These are phyloP conservation scores for Leptopilina drosophilae DNA, from an alignment of 2,888 invertebrate species.

Conservation along the genomic window DNA sequence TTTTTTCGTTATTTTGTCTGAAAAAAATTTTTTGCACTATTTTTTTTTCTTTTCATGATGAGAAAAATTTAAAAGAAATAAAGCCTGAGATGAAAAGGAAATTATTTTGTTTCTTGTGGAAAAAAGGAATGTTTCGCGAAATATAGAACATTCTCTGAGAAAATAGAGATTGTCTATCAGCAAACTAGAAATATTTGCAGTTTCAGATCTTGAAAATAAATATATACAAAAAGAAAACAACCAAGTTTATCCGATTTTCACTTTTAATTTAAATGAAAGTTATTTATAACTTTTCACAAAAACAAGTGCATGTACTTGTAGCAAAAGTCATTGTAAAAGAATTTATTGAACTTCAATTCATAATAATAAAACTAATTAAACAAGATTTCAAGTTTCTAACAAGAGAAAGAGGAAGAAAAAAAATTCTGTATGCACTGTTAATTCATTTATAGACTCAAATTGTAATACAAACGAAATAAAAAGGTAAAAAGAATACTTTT, in stretches of 20 bases:
- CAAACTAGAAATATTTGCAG: neutral
- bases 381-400: too few relatives aligned
- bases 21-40: too few relatives aligned
- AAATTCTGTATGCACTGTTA: too few relatives aligned
- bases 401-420: too few relatives aligned
- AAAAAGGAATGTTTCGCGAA: neutral
- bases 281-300: neutral
- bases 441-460: too few relatives aligned
- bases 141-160: neutral
- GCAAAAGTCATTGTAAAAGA: neutral
- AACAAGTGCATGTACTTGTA: neutral
- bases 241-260: neutral
- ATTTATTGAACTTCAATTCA: neutral
- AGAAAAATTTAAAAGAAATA: too few relatives aligned
- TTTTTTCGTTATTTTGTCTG: too few relatives aligned
- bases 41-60: too few relatives aligned
- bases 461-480: too few relatives aligned
- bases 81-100: too few relatives aligned
- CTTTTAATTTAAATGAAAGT: slow-evolving; percentile 2
- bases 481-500: too few relatives aligned
- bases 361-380: neutral
- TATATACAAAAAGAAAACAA: neutral
- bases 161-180: slow-evolving; percentile 4
- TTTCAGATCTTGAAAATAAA: slow-evolving; percentile 1
- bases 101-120: too few relatives aligned